Base-by-base conservation (phyloP, 2,797 vertebrate species). In the Ptychobarbus kaznakovi region DNA sequence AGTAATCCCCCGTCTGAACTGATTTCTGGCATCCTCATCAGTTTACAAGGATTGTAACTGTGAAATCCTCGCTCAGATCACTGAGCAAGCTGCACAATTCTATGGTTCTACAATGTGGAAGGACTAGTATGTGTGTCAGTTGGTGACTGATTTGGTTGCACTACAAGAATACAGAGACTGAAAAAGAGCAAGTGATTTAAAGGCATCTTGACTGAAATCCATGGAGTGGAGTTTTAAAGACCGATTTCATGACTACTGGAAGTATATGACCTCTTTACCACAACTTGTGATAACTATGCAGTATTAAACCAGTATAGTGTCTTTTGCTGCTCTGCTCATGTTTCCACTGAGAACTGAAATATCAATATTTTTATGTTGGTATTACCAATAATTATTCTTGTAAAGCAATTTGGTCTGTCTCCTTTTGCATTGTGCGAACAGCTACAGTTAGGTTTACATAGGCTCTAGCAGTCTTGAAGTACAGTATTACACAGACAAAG, bases 251-350 rank as follows among this genome's bases (percentile, higher is more conserved):
- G 28, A 46, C n/a, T 81, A 13, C 32, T 77, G 40, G 2, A 51
- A 10, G 11, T 83, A 15, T 53, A 53, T 12, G 38, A 15, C 42
- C 15, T 58, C 74, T 70, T 78, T 58, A 68, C 66, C 63, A 72
- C 80, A 83, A n/a, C 63, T 77, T 66, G 20, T 69, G 82, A 82
- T 82, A 89, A 82, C 80, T 88, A 90, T 88, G 84, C 89, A 89
- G 86, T 88, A 58, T 78, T 80, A 75, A 81, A 87, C 89, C 72
- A 82, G 85, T 74, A 85, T 88, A 69, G 80, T 83, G 81, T 69
- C 7, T 76, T 74, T 63, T 68, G 56, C 46, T 88, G 69, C 35
- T 68, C 42, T 84, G 74, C 51, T 68, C 25, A 81, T 66, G 42
- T 83, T 9, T 61, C 56, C 76, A 42, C 35, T 20, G 20, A 68